Evolutionary conservation across 2,888 invertebrate genomes (phyloP).

Genomic region (Drosophila prostipennis): DNA sequence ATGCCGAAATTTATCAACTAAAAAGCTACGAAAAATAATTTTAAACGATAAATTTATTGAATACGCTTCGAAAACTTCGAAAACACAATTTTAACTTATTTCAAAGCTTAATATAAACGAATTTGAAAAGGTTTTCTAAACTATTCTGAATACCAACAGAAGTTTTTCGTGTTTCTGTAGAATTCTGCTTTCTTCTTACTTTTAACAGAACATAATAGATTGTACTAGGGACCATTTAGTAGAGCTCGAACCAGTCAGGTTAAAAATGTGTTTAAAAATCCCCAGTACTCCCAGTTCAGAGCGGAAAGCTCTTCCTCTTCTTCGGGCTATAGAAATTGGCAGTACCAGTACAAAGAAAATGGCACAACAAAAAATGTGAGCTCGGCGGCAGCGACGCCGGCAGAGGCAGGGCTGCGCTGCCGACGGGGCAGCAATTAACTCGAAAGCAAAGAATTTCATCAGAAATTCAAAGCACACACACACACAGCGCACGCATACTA

Average conservation of each 20-base stretch:
- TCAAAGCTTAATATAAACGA: no score
- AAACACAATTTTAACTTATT: no score
- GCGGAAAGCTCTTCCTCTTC: slow-evolving; percentile 23
- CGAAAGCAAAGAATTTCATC: slow-evolving; percentile 81
- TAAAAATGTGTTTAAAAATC: slow-evolving; percentile 8
- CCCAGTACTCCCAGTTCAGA: neutral
- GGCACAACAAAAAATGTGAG: slow-evolving; percentile 58
- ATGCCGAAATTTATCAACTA: slow-evolving; percentile 15
- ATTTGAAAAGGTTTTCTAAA: no score
- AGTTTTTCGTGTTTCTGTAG: no score
- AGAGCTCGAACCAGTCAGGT: slow-evolving; percentile 15
- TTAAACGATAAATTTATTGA: neutral
- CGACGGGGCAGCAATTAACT: slow-evolving; percentile 71
- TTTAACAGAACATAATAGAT: no score
- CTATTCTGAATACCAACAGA: no score
- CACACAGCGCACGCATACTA: slow-evolving; percentile 29
- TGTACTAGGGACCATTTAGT: no score
- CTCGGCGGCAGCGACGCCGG: slow-evolving; percentile 23
- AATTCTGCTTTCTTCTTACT: no score
- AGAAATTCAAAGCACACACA: slow-evolving; percentile 76
- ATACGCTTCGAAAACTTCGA: no score
- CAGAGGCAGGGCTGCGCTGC: slow-evolving; percentile 28
- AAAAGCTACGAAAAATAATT: neutral
- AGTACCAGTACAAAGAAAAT: slow-evolving; percentile 66
- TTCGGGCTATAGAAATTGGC: slow-evolving; percentile 63